Conservation (phyloP, 2,113 vertebrate genomes). For the Protobothrops flavoviridis region DNA sequence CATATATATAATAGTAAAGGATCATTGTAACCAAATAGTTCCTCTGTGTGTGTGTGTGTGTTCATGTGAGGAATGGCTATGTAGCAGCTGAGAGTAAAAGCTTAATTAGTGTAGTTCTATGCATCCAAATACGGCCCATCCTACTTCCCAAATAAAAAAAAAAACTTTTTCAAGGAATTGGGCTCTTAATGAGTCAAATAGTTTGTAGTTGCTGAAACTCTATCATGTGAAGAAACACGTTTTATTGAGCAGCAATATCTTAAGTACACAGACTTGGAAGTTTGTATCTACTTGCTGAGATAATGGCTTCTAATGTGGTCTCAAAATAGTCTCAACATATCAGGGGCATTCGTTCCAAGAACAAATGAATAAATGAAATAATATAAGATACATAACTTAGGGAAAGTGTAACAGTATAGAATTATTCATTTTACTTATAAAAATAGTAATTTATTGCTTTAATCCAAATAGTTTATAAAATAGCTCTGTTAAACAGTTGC, state of each 20-base stretch:
- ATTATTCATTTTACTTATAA: background rate
- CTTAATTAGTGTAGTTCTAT: background rate
- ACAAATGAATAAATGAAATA: background rate
- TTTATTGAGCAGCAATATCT: background rate
- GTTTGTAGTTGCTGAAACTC: background rate
- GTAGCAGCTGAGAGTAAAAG: background rate
- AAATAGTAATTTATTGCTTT: background rate
- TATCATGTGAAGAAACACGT: background rate
- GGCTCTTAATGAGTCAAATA: background rate
- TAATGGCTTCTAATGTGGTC: background rate
- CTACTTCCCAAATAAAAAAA: background rate
- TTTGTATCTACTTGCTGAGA: background rate
- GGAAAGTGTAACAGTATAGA: background rate
- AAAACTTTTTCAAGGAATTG: background rate
- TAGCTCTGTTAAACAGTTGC: background rate
- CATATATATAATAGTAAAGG: background rate
- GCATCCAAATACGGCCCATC: background rate
- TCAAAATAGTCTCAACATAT: background rate
- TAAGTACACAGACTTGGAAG: background rate
- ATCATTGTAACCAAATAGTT: background rate
- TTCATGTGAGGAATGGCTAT: background rate
- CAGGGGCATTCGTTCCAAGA: background rate
- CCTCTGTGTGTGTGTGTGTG: background rate
- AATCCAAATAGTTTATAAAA: background rate
- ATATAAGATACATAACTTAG: background rate